Conservation (phyloP, 1,140 invertebrate species). For the Pachypsylla venusta region DNA sequence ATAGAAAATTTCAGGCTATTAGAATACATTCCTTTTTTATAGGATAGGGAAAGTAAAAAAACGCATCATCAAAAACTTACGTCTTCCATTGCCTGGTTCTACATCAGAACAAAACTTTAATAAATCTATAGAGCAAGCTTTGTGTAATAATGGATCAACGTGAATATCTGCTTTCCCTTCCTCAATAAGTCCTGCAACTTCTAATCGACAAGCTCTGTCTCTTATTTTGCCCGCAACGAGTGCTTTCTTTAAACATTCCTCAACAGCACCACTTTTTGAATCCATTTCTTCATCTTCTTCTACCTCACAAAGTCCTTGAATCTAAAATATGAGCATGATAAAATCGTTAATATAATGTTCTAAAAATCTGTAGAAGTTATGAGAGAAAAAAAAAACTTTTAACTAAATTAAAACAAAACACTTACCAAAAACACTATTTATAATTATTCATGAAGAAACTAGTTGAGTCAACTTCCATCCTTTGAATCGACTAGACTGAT, state of each 20-base stretch:
- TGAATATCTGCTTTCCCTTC: constrained; percentile 67
- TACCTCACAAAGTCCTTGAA: constrained; percentile 33
- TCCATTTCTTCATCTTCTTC: constrained; percentile 38
- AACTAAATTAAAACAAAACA: no score
- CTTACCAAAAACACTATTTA: no score
- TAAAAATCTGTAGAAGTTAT: no score
- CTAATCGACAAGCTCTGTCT: constrained; percentile 52
- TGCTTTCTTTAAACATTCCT: constrained; percentile 79
- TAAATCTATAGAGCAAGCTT: constrained; percentile 61
- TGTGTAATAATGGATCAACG: constrained; percentile 61
- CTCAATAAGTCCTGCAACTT: constrained; percentile 67
- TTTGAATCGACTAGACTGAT: no score
- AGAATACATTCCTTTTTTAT: no score
- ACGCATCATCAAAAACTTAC: constrained; percentile 40
- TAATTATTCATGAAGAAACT: no score
- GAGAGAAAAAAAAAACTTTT: no score
- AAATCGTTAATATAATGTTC: no score
- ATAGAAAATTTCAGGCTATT: not conserved
- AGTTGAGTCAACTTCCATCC: no score
- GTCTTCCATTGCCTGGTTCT: constrained; percentile 67
- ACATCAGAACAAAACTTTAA: constrained; percentile 70
- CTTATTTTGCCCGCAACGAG: constrained; percentile 54
- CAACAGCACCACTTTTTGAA: constrained; percentile 44
- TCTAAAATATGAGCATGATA: no score
- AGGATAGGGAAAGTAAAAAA: no score